Percentiles rank a stretch among this genome's conserved stretches.
Conservation (phyloP, 2,797 vertebrate genomes). For the Galagoides demidoff region DNA sequence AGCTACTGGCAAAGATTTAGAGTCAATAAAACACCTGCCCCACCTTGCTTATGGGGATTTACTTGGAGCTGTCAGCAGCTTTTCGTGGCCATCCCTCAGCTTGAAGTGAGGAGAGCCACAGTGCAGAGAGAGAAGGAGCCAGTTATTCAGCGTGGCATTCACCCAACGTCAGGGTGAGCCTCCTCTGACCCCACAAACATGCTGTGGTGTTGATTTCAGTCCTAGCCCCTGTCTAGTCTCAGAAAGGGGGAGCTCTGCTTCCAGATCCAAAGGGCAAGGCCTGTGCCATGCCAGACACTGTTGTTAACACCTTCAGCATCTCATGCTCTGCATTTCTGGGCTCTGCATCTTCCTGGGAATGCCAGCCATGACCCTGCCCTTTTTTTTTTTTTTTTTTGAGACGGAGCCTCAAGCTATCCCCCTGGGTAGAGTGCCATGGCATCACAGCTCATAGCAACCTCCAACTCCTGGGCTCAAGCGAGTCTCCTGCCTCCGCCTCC, state of each 20-base stretch:
- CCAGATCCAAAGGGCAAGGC: background rate
- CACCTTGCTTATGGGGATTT: constrained; percentile 32
- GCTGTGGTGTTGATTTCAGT: background rate
- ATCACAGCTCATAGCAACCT: too few relatives aligned
- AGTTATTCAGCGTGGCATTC: background rate
- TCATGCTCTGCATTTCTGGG: background rate
- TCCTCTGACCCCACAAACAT: accelerated
- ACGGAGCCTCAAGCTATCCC: too few relatives aligned
- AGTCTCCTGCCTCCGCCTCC: too few relatives aligned
- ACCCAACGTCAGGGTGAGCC: background rate
- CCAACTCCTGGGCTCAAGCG: too few relatives aligned
- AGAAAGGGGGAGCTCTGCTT: background rate
- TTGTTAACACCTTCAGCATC: background rate
- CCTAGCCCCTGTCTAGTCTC: background rate
- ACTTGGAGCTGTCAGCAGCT: background rate
- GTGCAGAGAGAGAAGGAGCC: background rate
- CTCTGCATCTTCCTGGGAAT: background rate
- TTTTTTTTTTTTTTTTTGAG: too few relatives aligned
- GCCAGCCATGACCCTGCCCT: background rate
- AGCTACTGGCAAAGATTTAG: constrained; percentile 46
- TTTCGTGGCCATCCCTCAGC: background rate
- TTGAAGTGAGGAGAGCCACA: background rate
- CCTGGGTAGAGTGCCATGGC: too few relatives aligned
- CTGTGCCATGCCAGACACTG: background rate
- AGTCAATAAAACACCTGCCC: constrained; percentile 75